Base-by-base conservation (phyloP, 2,888 invertebrate species). In the Dysmachus trigonus region DNA sequence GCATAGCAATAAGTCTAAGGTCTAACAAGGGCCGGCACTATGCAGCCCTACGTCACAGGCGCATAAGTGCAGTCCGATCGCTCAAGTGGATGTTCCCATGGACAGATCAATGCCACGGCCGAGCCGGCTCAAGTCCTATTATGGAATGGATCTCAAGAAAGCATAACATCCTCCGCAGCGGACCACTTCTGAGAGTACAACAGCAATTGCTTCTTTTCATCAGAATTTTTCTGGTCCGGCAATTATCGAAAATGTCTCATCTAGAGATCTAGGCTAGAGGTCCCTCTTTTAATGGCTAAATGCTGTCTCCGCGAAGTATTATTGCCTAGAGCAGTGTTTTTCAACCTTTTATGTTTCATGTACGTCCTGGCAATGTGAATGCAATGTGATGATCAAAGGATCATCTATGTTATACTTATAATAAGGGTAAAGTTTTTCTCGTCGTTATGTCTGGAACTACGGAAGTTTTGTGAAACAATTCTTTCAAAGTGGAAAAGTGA, bases 81-180 rank as follows among this genome's bases (percentile, higher is more conserved):
- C 47, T 85, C 85, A 85, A 85, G 85, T 85, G 85, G 76, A 35
- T 30, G 47, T 85, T 85, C 85, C 62, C 85, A 85, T 85, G 85
- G 85, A 85, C 85, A 85, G 22, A 83, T 83, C 83, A 41, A 83
- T 83, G 71, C 41, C 41, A 72, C 72, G 83, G 72, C 41, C 83
- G 83, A 1, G 72, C 41, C 83, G 83, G 2, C 38, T 72, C n/a
- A 33, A 71, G 27, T 31, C 51, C 33, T 81, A 81, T 62, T 53
- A 62, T 35, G 62, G 31, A 18, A 81, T 31, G n/a, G n/a, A 31
- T 81, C 33, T 13, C 22, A 33, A 53, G 33, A 53, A 79, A 53
- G 15, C 62, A 62, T 62, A 53, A 10, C 33, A 18, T 53, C 31
- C 18, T n/a, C 33, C 62, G 81, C 38, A 72, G 47, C 18, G 38